Evolutionary conservation across 2,113 vertebrate genomes (phyloP).

Genomic region (Pygoscelis adeliae): DNA sequence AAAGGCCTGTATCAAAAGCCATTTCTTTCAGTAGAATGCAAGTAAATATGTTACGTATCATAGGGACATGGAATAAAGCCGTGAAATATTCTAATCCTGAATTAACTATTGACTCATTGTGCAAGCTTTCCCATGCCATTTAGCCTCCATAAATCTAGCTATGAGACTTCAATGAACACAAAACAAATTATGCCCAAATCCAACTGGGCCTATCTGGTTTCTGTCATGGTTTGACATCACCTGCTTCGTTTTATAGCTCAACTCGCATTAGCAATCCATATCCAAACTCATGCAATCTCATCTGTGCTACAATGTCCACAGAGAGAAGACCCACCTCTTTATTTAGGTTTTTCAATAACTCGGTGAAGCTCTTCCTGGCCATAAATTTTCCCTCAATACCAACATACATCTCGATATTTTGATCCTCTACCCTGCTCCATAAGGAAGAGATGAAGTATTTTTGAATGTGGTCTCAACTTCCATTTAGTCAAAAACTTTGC

Average conservation of each 20-base stretch:
- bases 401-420: background rate
- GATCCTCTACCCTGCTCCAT: background rate
- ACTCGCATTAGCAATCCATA: slow-evolving; percentile 21
- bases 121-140: slow-evolving; percentile 56
- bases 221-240: slow-evolving; percentile 69
- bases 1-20: background rate
- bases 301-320: background rate
- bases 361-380: background rate
- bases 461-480: background rate
- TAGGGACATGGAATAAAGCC: background rate
- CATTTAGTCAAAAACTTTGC: background rate
- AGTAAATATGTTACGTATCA: background rate
- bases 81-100: slow-evolving; percentile 59
- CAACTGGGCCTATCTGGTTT: slow-evolving; percentile 65
- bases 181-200: slow-evolving; percentile 56
- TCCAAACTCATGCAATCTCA: slow-evolving; percentile 10
- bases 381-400: background rate
- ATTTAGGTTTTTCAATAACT: background rate
- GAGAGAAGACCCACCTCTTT: background rate
- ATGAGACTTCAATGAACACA: slow-evolving; percentile 44
- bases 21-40: background rate
- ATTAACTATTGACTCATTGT: slow-evolving; percentile 40
- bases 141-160: slow-evolving; percentile 61
- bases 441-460: background rate
- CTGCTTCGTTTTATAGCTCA: slow-evolving; percentile 55